These are phyloP conservation scores for Corydoras maculifer DNA, from an alignment of 2,113 vertebrate species.

Conservation along the genomic window DNA sequence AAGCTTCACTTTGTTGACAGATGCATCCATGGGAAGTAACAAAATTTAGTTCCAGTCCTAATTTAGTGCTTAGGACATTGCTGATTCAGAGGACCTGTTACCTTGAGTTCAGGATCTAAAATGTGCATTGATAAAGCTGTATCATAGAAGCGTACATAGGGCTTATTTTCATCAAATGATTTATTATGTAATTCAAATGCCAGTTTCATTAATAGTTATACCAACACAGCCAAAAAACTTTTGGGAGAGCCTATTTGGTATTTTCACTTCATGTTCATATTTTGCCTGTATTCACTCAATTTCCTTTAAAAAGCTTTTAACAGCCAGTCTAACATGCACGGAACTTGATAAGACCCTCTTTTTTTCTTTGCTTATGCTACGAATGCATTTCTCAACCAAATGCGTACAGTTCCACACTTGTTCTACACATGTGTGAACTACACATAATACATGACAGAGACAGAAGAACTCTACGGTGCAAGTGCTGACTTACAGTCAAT, in stretches of 20 bases:
- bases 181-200: slow-evolving; percentile 10
- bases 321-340: slow-evolving; percentile 59
- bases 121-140: neutral
- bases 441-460: slow-evolving; percentile 71
- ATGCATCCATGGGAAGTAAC: neutral
- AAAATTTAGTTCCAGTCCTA: neutral
- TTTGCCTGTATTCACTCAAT: slow-evolving; percentile 48
- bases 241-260: slow-evolving; percentile 20
- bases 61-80: neutral
- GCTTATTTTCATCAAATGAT: slow-evolving; percentile 35
- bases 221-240: slow-evolving; percentile 4
- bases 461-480: slow-evolving; percentile 65
- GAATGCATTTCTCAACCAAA: slow-evolving; percentile 66
- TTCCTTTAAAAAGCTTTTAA: slow-evolving; percentile 62
- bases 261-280: slow-evolving; percentile 20
- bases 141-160: neutral
- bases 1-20: slow-evolving; percentile 50
- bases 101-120: slow-evolving; percentile 1
- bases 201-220: slow-evolving; percentile 9
- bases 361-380: slow-evolving; percentile 58
- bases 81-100: too few species aligned
- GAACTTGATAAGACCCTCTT: slow-evolving; percentile 28
- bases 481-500: slow-evolving; percentile 57
- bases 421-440: slow-evolving; percentile 63
- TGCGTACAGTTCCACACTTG: slow-evolving; percentile 58